Evolutionary conservation across 2,113 vertebrate species (phyloP).

Genomic region (Notarius lentiginosus): DNA sequence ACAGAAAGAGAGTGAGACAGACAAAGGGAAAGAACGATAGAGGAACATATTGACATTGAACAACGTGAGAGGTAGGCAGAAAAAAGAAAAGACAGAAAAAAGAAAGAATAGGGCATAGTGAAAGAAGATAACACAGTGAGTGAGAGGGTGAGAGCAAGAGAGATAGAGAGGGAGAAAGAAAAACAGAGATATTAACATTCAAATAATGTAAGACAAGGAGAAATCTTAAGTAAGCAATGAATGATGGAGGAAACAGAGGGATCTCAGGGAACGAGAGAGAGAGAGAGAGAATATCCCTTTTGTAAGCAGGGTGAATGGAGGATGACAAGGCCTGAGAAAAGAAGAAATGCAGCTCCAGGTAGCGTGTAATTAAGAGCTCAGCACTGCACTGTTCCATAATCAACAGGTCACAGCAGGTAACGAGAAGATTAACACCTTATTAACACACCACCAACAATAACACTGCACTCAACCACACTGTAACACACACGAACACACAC

Average conservation of each 20-base stretch:
- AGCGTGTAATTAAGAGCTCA: conserved; percentile 21
- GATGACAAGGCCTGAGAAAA: neutral
- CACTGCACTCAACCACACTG: neutral
- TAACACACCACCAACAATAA: conserved; percentile 15
- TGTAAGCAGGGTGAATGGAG: conserved; percentile 21
- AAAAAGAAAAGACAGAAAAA: neutral
- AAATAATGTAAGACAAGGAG: neutral
- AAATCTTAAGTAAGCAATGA: neutral
- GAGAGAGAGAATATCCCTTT: conserved; percentile 20
- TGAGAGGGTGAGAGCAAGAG: neutral
- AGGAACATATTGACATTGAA: neutral
- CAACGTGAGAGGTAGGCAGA: neutral
- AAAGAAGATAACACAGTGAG: neutral
- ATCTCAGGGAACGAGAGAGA: neutral
- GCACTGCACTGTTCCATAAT: neutral
- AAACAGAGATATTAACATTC: neutral
- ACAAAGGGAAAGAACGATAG: neutral
- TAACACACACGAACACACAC: conserved; percentile 23
- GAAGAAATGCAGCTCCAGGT: conserved; percentile 26
- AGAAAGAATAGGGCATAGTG: neutral
- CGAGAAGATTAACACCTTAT: conserved; percentile 30
- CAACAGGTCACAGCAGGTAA: conserved; percentile 31
- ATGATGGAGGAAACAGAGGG: neutral
- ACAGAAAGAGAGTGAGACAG: neutral
- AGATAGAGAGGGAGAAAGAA: neutral